A percentile compares a stretch with the other conserved stretches of the same genome.
phyloP scores from a whole-genome alignment of 2,888 invertebrate species.

The Pomacea canaliculata region DNA sequence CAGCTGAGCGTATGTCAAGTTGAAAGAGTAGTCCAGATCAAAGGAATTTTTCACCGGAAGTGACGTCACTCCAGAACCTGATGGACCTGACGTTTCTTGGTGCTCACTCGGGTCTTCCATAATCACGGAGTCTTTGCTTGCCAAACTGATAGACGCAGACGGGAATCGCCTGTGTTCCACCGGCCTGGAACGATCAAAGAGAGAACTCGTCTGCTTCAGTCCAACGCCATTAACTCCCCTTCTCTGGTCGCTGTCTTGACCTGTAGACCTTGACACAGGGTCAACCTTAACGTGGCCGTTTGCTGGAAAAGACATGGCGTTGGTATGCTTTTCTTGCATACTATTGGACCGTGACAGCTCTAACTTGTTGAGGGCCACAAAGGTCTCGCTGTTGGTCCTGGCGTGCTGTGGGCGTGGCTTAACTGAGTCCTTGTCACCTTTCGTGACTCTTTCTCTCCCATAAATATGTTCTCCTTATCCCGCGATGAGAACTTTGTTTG shows the following conservation, averaged over 20 bases:
- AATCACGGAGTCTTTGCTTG: constrained; percentile 48
- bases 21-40: constrained; percentile 55
- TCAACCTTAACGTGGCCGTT: constrained; percentile 13
- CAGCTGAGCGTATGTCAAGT: constrained; percentile 61
- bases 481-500: too few relatives aligned
- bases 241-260: too few relatives aligned
- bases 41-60: constrained; percentile 57
- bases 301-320: not conserved
- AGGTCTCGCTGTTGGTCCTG: constrained; percentile 2
- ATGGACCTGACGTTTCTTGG: constrained; percentile 45
- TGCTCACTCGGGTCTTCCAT: constrained; percentile 56
- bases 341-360: constrained; percentile 18
- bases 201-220: too few relatives aligned
- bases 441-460: not conserved
- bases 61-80: constrained; percentile 46
- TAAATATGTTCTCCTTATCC: not conserved
- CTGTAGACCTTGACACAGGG: not conserved
- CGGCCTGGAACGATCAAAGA: not conserved
- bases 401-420: not conserved
- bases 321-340: constrained; percentile 1
- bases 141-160: constrained; percentile 42
- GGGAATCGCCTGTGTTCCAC: constrained; percentile 48
- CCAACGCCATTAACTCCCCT: too few relatives aligned
- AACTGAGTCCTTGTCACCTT: not conserved
- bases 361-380: constrained; percentile 6